Base-by-base conservation (phyloP, 2,888 invertebrate genomes). In the Heliconius ethilla region DNA sequence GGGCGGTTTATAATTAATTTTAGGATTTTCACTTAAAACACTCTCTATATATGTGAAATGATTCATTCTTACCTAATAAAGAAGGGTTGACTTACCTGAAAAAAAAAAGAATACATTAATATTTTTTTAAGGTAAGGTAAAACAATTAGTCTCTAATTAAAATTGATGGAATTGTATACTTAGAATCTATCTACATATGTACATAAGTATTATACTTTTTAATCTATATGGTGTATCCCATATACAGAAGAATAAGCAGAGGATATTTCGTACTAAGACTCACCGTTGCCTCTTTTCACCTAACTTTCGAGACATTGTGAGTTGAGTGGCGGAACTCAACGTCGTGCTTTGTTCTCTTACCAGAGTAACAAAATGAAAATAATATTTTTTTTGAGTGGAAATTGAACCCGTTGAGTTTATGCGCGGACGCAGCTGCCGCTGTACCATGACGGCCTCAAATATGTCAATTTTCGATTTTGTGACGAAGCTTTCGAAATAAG, bases 61-160 rank as follows among this genome's bases (percentile, higher is more conserved):
- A 63, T 27, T 27, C 2, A 63, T 27, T 63, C 15, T 73, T 74
- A 77, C 73, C 74, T 29, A 37, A 29, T 29, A 15, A 27, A 67
- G 29, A 33, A 11, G 22, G 18, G 2, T 4, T 40, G 29, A 37
- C 78, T 78, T 79, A 78, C 78, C 78, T 79, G 72, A 22, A 79
- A 79, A 67, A 62, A 75, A 75, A 70, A 29, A 55, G n/a, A 25
- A 67, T 15, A 15, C 18, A 25, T 51, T n/a, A 67, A 27, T 13
- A 15, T 67, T 11, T 13, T 11, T 27, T 55, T 55, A 10, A 1
- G 2, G 3, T 3, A 55, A 22, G 9, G 3, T 55, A n/a, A 55
- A 22, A 2, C 3, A 55, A 55, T 55, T 22, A 10, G 3, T 3
- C 0, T 45, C 6, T 51, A 18, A 18, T 51, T 51, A 15, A 51